These are phyloP conservation scores for Gadus chalcogrammus DNA, from an alignment of 2,113 vertebrate genomes.

Conservation along the genomic window DNA sequence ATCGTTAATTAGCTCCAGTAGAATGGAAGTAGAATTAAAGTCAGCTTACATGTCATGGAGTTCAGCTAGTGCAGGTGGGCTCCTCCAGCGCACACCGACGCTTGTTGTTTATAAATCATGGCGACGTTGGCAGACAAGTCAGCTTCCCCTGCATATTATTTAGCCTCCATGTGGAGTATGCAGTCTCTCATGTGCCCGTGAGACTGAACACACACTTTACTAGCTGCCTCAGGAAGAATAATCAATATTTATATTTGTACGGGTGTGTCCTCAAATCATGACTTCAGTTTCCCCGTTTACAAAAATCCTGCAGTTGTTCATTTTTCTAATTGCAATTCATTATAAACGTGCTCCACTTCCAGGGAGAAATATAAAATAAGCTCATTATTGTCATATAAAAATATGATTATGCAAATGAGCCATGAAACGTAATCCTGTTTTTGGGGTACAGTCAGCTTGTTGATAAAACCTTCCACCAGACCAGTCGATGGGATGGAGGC, in stretches of 20 bases:
- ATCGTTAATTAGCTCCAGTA: no score
- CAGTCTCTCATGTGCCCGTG: not conserved
- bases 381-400: slow-evolving; percentile 41
- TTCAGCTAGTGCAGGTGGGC: no score
- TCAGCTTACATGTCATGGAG: no score
- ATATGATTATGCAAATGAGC: slow-evolving; percentile 45
- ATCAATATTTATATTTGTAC: slow-evolving; percentile 1
- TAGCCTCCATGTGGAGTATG: slow-evolving; percentile 18
- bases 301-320: slow-evolving; percentile 19
- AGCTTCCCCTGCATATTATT: slow-evolving; percentile 34
- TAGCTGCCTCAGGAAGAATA: not conserved
- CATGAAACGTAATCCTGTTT: slow-evolving; percentile 23
- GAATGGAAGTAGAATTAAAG: no score
- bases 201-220: slow-evolving; percentile 6
- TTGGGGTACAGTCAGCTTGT: not conserved
- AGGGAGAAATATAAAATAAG: slow-evolving; percentile 35
- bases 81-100: no score
- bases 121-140: slow-evolving; percentile 39
- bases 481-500: no score
- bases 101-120: slow-evolving; percentile 44
- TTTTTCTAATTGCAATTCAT: slow-evolving; percentile 10
- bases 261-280: slow-evolving; percentile 4
- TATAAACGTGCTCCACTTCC: slow-evolving; percentile 38
- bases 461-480: no score
- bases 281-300: slow-evolving; percentile 9